Evolutionary conservation across 2,888 invertebrate genomes (phyloP).

Genomic region (Crioceris asparagi): DNA sequence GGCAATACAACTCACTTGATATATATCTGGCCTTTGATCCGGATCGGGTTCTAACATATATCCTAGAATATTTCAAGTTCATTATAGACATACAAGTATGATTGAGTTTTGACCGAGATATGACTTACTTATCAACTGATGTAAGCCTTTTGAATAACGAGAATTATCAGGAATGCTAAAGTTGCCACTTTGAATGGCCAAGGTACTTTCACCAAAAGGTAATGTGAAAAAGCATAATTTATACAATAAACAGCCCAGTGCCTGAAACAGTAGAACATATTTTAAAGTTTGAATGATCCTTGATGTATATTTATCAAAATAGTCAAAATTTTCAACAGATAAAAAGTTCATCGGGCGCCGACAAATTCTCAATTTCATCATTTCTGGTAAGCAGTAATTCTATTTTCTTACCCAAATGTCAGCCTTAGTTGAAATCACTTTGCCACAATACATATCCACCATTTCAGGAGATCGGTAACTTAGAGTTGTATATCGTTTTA

Average conservation of each 20-base stretch:
- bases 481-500: constrained; percentile 79
- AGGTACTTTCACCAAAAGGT: constrained; percentile 86
- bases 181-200: constrained; percentile 83
- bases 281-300: background rate
- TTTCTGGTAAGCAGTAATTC: background rate
- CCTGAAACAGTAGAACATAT: constrained; percentile 42
- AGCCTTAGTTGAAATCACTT: constrained; percentile 73
- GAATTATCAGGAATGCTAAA: constrained; percentile 76
- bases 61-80: constrained; percentile 36
- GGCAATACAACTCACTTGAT: constrained; percentile 65
- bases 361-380: background rate
- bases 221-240: constrained; percentile 81
- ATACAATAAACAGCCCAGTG: constrained; percentile 78
- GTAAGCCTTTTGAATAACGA: constrained; percentile 58
- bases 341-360: background rate
- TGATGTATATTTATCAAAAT: background rate
- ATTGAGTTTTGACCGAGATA: constrained; percentile 3
- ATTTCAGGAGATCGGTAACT: constrained; percentile 88
- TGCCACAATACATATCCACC: constrained; percentile 81
- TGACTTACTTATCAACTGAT: constrained; percentile 60
- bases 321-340: background rate
- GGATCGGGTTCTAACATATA: constrained; percentile 79
- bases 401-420: constrained; percentile 66
- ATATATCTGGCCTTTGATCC: constrained; percentile 76
- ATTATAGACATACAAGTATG: background rate